These are phyloP conservation scores for Rhinolophus ferrumequinum DNA, from an alignment of 2,113 vertebrate genomes.

Conservation along the genomic window DNA sequence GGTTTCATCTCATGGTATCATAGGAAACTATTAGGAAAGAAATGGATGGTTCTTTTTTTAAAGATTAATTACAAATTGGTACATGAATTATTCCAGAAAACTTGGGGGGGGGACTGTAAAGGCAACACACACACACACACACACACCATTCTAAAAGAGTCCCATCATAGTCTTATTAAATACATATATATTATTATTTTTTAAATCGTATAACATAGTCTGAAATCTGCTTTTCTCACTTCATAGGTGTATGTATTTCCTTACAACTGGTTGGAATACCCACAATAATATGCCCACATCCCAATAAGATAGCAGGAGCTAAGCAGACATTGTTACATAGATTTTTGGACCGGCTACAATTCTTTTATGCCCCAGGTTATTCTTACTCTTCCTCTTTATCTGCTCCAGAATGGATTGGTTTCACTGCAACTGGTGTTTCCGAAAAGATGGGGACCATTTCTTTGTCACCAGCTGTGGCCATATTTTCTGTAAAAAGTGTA, in stretches of 20 bases:
- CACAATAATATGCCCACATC: not conserved
- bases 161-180: not conserved
- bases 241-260: not conserved
- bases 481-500: conserved; percentile 89
- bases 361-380: not conserved
- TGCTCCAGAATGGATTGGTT: conserved; percentile 91
- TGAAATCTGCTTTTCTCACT: not conserved
- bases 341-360: conserved; percentile 30
- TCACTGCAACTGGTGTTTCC: conserved; percentile 92
- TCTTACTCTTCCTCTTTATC: not conserved
- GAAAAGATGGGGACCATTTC: conserved; percentile 83
- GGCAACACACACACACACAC: not conserved
- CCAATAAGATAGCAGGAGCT: conserved; percentile 8
- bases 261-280: not conserved
- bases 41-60: not conserved
- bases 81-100: conserved; percentile 36
- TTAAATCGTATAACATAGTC: not conserved
- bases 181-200: not conserved
- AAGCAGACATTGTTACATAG: not conserved
- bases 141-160: not conserved
- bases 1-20: not conserved
- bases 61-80: conserved; percentile 1
- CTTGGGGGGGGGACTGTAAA: not conserved
- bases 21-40: conserved; percentile 14
- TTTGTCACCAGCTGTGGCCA: conserved; percentile 91